Evolutionary conservation across 2,113 vertebrate genomes (phyloP), one percentile per base, ranked within the genome.

Genomic region (Verasper variegatus): DNA sequence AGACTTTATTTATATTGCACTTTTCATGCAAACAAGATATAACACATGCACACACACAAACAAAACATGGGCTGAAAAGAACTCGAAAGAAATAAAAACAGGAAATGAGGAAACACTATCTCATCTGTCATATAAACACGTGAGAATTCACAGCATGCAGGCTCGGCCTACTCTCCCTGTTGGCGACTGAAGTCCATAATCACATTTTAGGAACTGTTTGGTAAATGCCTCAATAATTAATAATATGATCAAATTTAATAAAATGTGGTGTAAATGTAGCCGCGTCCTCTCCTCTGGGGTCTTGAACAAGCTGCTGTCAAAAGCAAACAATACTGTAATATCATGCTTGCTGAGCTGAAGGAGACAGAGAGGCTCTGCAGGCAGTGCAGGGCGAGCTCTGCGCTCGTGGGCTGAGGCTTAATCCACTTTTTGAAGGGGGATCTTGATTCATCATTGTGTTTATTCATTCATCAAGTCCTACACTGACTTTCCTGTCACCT

Each of bases 401-500:
- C 37, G 37, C 31, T 26, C 24, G 23, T 42, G 26, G 57, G 21
- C 24, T 35, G 40, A 26, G 14, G 20, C 52, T 64, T 63, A 63
- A 61, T 54, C 64, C 56, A 49, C 52, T 80, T 21, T 45, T 18
- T 45, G n/a, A 15, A 26, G 13, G 9, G 9, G 12, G 47, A 52
- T 67, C 57, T 42, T 52, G 27, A 42, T 61, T 40, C 40, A 67
- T 68, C 26, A 47, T 12, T n/a, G 10, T 27, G 20, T 60, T 52
- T 40, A 62, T 56, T 47, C 68, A 65, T 45, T 63, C 61, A 63
- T 63, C 61, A 37, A 63, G 70, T 23, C 35, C 37, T 6, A 51
- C 51, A 26, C 42, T 64, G 52, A 61, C 74, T 68, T 74, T 64
- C 68, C n/a, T 40, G 54, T 81, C 61, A 67, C 26, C 23, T 63